Conservation (phyloP, 2,797 vertebrate genomes). For the Lacerta agilis region DNA sequence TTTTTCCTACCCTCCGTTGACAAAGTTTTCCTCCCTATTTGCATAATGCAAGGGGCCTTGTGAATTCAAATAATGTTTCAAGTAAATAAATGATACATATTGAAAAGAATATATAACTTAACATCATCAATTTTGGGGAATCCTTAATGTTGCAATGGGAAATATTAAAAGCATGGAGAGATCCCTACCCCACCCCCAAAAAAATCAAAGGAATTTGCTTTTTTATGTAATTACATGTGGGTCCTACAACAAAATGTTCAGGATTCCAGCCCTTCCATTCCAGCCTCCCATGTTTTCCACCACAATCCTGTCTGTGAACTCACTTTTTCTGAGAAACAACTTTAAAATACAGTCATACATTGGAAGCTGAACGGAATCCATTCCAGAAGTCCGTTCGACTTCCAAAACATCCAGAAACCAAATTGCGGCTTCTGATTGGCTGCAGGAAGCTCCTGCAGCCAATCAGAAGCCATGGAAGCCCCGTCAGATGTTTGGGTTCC, state of each 20-base stretch:
- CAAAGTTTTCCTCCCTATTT: neutral
- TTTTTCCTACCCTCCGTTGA: neutral
- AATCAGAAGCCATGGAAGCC: too few relatives aligned
- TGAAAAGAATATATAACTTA: neutral
- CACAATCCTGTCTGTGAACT: neutral
- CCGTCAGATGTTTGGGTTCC: too few relatives aligned
- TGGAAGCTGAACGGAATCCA: too few relatives aligned
- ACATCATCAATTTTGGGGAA: neutral
- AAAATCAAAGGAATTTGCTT: neutral
- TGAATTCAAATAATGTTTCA: conserved; percentile 1
- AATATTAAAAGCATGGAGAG: neutral
- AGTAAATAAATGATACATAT: conserved; percentile 32
- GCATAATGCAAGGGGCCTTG: neutral
- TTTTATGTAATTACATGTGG: neutral
- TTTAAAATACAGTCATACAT: too few relatives aligned
- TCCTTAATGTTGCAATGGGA: neutral
- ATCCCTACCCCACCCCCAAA: too few relatives aligned
- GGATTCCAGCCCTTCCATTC: neutral
- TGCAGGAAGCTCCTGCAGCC: too few relatives aligned
- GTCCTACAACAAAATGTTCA: neutral
- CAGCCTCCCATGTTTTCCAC: neutral
- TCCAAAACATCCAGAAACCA: too few relatives aligned
- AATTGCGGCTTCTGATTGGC: too few relatives aligned
- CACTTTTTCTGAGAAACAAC: too few relatives aligned
- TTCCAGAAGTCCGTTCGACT: too few relatives aligned